These are phyloP conservation scores for Cantharis lateralis DNA, from an alignment of 2,888 invertebrate genomes.

Conservation along the genomic window DNA sequence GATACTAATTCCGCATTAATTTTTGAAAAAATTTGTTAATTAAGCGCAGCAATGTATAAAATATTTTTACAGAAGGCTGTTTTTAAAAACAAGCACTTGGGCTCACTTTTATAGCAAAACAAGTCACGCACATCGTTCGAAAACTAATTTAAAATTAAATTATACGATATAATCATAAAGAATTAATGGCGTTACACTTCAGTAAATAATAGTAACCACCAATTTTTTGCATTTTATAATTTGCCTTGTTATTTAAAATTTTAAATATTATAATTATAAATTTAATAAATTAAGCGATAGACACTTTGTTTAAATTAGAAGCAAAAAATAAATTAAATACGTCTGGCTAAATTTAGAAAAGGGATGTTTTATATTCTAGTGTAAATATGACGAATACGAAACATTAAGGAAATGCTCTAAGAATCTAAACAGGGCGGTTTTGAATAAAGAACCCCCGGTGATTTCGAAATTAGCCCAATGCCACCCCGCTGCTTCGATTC, in stretches of 20 bases:
- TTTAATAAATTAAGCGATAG: neutral
- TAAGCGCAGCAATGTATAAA: neutral
- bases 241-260: neutral
- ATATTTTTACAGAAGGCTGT: neutral
- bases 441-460: constrained; percentile 43
- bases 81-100: constrained; percentile 4
- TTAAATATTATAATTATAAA: neutral
- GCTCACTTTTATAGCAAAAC: constrained; percentile 1
- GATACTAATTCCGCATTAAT: neutral
- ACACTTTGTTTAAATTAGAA: neutral
- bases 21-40: constrained; percentile 6
- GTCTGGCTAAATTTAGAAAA: neutral
- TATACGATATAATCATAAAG: constrained; percentile 10
- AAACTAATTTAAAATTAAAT: constrained; percentile 19
- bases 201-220: constrained; percentile 7
- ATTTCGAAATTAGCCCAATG: constrained; percentile 52
- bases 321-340: neutral
- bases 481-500: constrained; percentile 46
- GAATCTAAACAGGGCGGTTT: constrained; percentile 38
- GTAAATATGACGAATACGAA: constrained; percentile 34
- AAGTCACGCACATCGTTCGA: constrained; percentile 11
- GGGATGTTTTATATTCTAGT: constrained; percentile 25
- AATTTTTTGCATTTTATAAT: constrained; percentile 4
- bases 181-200: constrained; percentile 17
- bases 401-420: constrained; percentile 27